These are phyloP conservation scores for Epinotia nisella DNA, from an alignment of 2,888 invertebrate species.

Conservation along the genomic window DNA sequence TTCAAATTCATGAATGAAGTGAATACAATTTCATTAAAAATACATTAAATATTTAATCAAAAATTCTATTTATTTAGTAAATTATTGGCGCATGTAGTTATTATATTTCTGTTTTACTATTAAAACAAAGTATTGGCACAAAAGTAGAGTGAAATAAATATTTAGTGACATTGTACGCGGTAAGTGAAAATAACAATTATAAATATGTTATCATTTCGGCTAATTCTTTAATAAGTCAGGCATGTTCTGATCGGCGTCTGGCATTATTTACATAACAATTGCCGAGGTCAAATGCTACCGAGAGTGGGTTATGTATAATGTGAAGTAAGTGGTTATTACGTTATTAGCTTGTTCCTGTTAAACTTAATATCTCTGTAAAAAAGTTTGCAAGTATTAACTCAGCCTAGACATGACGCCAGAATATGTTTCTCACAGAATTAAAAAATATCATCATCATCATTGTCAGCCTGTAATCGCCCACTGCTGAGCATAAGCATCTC, in stretches of 20 bases:
- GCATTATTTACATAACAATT: not conserved
- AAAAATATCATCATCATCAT: too few relatives aligned
- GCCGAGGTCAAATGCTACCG: not conserved
- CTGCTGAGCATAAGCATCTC: too few relatives aligned
- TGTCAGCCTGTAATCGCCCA: too few relatives aligned
- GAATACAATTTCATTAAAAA: not conserved
- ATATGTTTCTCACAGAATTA: not conserved
- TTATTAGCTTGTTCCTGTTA: not conserved
- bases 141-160: not conserved
- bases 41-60: conserved; percentile 6
- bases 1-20: conserved; percentile 32
- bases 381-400: not conserved
- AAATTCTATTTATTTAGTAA: conserved; percentile 22
- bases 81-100: not conserved
- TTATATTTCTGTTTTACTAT: not conserved
- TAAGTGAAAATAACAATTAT: conserved; percentile 4
- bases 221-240: not conserved
- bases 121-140: conserved; percentile 13
- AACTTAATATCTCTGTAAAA: not conserved
- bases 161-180: conserved; percentile 13
- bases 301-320: not conserved
- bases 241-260: not conserved
- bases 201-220: not conserved
- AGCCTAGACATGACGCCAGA: not conserved
- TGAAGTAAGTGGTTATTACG: not conserved